Evolutionary conservation across 2,888 invertebrate genomes (phyloP).

Genomic region (Ptychoptera contaminata): DNA sequence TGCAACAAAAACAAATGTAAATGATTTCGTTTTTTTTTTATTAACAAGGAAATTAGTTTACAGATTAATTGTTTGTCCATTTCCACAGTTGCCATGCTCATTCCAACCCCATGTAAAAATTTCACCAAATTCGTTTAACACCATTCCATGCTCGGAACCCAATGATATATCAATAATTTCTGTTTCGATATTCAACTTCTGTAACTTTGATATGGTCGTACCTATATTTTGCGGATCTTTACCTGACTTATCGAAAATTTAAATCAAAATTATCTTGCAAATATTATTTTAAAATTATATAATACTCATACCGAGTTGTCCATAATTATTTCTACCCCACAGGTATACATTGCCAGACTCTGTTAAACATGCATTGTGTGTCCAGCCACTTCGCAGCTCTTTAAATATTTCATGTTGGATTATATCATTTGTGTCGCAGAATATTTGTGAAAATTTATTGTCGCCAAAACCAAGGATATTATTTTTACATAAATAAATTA

Average conservation of each 20-base stretch:
- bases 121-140: constrained; percentile 44
- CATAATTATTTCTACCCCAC: constrained; percentile 72
- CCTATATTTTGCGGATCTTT: too few species aligned
- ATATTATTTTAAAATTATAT: too few species aligned
- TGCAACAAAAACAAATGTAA: constrained; percentile 11
- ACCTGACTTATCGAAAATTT: constrained; percentile 21
- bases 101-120: constrained; percentile 81
- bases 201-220: too few species aligned
- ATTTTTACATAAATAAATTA: too few species aligned
- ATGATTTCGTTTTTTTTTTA: neutral
- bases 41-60: constrained; percentile 12
- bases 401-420: too few species aligned
- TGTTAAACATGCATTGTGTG: constrained; percentile 50
- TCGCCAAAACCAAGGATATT: constrained; percentile 60
- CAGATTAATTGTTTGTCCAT: constrained; percentile 32
- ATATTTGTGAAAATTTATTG: constrained; percentile 49
- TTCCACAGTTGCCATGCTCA: constrained; percentile 76
- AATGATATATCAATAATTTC: constrained; percentile 21
- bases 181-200: constrained; percentile 18
- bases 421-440: too few species aligned
- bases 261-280: too few species aligned
- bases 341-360: constrained; percentile 45
- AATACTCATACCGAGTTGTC: constrained; percentile 44
- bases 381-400: constrained; percentile 45
- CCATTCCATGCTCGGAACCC: constrained; percentile 69